These are phyloP conservation scores for Nebria salina DNA, from an alignment of 2,888 invertebrate species.

Conservation along the genomic window DNA sequence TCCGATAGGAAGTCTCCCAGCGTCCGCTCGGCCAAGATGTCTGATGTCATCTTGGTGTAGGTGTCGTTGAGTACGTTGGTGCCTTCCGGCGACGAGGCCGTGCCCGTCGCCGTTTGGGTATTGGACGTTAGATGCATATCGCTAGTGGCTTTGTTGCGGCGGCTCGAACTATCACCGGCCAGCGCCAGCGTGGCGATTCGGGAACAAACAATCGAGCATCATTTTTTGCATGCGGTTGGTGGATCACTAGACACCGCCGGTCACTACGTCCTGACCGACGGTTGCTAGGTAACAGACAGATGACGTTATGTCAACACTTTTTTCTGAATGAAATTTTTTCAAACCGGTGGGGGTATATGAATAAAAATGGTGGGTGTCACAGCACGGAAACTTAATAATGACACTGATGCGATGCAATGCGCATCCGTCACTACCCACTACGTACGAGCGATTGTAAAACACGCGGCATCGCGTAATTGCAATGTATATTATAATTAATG, in stretches of 20 bases:
- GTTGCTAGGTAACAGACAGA: constrained; percentile 60
- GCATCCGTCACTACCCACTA: constrained; percentile 30
- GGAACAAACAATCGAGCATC: not conserved
- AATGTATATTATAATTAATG: not conserved
- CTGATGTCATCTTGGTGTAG: constrained; percentile 82
- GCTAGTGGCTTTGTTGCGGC: not conserved
- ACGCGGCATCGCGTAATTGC: constrained; percentile 35
- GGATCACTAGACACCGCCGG: constrained; percentile 15
- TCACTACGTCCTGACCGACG: constrained; percentile 16
- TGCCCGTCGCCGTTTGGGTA: constrained; percentile 65
- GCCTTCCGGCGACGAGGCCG: constrained; percentile 77
- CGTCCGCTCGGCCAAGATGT: constrained; percentile 83
- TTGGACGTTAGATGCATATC: constrained; percentile 65
- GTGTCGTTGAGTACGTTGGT: constrained; percentile 80
- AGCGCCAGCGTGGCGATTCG: not conserved
- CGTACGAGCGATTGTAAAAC: constrained; percentile 47
- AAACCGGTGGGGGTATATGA: constrained; percentile 63
- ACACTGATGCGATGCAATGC: constrained; percentile 44
- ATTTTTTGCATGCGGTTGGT: constrained; percentile 11
- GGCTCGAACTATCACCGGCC: constrained; percentile 16
- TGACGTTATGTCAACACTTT: constrained; percentile 62
- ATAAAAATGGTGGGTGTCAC: constrained; percentile 59
- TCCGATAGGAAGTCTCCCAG: constrained; percentile 86
- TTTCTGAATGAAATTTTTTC: constrained; percentile 70
- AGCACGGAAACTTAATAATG: constrained; percentile 55